phyloP scores from a whole-genome alignment of 2,797 vertebrate species.

The Pangasius mekongensis region DNA sequence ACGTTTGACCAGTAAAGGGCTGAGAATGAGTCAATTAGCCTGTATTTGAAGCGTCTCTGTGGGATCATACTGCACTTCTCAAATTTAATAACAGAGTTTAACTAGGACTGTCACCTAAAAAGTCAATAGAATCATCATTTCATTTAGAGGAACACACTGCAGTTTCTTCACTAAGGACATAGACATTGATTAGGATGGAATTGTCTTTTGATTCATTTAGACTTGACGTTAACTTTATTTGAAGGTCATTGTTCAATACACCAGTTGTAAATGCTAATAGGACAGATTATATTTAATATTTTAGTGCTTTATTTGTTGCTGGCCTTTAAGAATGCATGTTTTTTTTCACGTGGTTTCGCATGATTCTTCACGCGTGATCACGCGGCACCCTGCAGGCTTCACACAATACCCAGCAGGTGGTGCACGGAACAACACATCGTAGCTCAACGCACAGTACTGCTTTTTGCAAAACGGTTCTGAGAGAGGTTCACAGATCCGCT shows the following conservation, averaged over 20 bases:
- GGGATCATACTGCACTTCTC: slow-evolving; percentile 14
- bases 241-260: neutral
- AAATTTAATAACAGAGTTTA: slow-evolving; percentile 9
- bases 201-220: neutral
- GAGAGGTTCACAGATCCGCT: no score
- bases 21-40: slow-evolving; percentile 29
- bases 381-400: no score
- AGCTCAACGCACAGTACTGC: no score
- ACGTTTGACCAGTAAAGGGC: slow-evolving; percentile 16
- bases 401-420: no score
- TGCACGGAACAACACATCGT: no score
- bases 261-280: neutral
- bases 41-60: slow-evolving; percentile 16
- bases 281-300: neutral
- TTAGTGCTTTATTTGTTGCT: neutral
- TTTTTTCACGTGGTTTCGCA: no score
- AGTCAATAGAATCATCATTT: slow-evolving; percentile 1
- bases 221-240: neutral
- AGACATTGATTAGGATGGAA: neutral
- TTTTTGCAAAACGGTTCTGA: no score
- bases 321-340: no score
- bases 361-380: no score
- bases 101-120: neutral
- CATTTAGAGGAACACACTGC: neutral
- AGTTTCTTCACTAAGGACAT: neutral